phyloP scores from a whole-genome alignment of 2,113 vertebrate genomes.

The Brevimyrus niger region DNA sequence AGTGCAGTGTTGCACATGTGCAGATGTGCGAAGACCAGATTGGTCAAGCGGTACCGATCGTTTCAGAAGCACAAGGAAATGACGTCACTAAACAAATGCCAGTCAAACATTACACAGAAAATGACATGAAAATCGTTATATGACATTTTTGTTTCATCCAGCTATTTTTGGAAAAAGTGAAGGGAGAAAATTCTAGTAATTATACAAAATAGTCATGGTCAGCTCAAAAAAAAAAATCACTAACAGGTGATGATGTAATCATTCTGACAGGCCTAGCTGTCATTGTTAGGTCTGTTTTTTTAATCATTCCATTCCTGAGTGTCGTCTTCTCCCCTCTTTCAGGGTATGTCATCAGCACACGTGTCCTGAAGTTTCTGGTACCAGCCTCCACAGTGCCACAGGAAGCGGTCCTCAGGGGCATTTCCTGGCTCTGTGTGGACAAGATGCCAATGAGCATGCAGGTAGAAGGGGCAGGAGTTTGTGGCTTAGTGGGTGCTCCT shows the following conservation, averaged over 20 bases:
- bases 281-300: not conserved
- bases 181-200: not conserved
- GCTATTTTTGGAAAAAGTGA: not conserved
- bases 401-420: slow-evolving; percentile 64
- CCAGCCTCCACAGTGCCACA: slow-evolving; percentile 72
- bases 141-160: not conserved
- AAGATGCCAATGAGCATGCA: slow-evolving; percentile 68
- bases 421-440: slow-evolving; percentile 72
- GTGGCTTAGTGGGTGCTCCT: not conserved
- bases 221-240: not conserved
- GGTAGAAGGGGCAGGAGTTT: slow-evolving; percentile 56
- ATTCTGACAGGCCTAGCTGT: not conserved
- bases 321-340: slow-evolving; percentile 10
- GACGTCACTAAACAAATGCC: not conserved
- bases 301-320: not conserved
- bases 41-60: not conserved
- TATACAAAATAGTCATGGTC: not conserved
- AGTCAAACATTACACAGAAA: not conserved
- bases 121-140: not conserved
- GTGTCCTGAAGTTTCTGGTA: slow-evolving; percentile 76
- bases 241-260: not conserved
- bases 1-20: not conserved
- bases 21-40: not conserved
- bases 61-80: not conserved
- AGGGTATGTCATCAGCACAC: slow-evolving; percentile 60